phyloP scores from a whole-genome alignment of 2,888 invertebrate genomes.

The Drosophila borealis region DNA sequence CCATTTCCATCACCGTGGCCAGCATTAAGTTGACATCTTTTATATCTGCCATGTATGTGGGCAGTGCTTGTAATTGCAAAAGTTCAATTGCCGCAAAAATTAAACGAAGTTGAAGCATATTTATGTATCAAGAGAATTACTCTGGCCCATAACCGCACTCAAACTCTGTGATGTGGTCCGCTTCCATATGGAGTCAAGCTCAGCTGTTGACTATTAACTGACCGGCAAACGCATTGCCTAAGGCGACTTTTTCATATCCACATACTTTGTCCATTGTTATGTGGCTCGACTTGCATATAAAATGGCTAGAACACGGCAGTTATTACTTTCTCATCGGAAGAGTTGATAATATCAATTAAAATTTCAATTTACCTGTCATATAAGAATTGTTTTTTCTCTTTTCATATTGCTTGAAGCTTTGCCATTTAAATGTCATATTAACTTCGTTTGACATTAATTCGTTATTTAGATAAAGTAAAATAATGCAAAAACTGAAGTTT shows the following conservation, averaged over 20 bases:
- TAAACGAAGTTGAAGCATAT: background rate
- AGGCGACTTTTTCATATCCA: background rate
- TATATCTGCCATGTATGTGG: conserved; percentile 42
- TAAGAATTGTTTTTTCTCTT: no score
- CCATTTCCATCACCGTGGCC: conserved; percentile 52
- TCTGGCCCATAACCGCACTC: background rate
- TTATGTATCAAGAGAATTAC: background rate
- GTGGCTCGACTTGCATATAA: no score
- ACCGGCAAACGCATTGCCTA: conserved; percentile 38
- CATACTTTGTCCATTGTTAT: no score
- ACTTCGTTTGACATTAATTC: no score
- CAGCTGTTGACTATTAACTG: conserved; percentile 32
- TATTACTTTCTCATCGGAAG: no score
- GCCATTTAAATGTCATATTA: no score
- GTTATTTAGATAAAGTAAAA: no score
- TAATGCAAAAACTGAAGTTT: background rate
- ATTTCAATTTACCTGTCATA: no score
- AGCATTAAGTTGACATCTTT: conserved; percentile 53
- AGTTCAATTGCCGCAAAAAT: conserved; percentile 57
- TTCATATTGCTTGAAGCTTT: no score
- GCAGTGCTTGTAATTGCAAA: conserved; percentile 71
- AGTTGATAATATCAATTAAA: no score
- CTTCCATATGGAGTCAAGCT: conserved; percentile 31
- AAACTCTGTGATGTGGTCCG: background rate
- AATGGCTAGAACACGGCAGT: no score